Percentiles rank a stretch among this genome's conserved stretches.
Evolutionary conservation across 2,888 invertebrate genomes (phyloP).

Genomic region (Gibbula magus): DNA sequence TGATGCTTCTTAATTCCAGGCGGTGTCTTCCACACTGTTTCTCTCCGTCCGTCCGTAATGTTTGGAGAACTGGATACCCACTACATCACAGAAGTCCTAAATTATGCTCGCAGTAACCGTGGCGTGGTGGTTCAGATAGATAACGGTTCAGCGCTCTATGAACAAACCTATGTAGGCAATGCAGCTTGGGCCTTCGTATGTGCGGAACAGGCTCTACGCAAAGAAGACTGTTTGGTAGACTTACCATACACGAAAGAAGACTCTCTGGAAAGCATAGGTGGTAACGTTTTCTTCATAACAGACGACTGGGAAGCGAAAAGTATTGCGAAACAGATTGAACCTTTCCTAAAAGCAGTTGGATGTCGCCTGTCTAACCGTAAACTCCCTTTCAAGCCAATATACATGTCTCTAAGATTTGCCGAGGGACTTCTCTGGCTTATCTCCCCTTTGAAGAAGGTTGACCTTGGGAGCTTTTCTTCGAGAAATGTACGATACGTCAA

Average conservation of each 20-base stretch:
- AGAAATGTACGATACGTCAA: slow-evolving; percentile 66
- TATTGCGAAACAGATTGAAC: slow-evolving; percentile 75
- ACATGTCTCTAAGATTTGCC: slow-evolving; percentile 45
- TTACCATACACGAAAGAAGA: slow-evolving; percentile 57
- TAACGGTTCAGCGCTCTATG: slow-evolving; percentile 77
- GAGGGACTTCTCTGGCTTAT: slow-evolving; percentile 42
- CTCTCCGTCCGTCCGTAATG: slow-evolving; percentile 79
- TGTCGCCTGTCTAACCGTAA: slow-evolving; percentile 48
- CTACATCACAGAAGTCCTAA: slow-evolving; percentile 77
- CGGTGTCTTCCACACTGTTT: slow-evolving; percentile 76
- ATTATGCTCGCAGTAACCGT: slow-evolving; percentile 76
- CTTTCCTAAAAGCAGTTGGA: slow-evolving; percentile 56
- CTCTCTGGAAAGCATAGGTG: slow-evolving; percentile 72
- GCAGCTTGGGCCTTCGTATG: slow-evolving; percentile 81
- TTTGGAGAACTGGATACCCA: slow-evolving; percentile 81
- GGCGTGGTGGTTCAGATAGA: slow-evolving; percentile 77
- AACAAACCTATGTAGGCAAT: slow-evolving; percentile 77
- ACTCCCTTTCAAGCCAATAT: slow-evolving; percentile 63
- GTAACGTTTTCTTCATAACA: slow-evolving; percentile 79
- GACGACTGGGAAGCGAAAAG: slow-evolving; percentile 80
- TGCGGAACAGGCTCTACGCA: slow-evolving; percentile 78
- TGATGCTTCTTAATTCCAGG: slow-evolving; percentile 26
- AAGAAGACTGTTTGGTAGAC: too few relatives aligned
- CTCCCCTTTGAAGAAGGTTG: slow-evolving; percentile 49
- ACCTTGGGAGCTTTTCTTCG: slow-evolving; percentile 39